These are phyloP conservation scores for Diaperis boleti DNA, from an alignment of 2,888 invertebrate genomes.

Conservation along the genomic window DNA sequence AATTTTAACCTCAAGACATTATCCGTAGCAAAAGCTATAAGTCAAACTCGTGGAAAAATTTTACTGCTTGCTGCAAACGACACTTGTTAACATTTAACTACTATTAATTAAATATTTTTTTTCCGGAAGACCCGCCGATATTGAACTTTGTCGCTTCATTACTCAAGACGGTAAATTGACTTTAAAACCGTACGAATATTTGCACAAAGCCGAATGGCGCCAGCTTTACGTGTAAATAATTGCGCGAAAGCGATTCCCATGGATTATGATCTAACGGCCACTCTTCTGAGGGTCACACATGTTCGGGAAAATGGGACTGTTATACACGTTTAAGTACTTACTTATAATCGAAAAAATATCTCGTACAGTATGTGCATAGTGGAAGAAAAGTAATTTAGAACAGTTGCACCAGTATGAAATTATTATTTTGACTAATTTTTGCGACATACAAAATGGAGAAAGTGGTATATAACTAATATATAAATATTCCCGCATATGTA, in stretches of 20 bases:
- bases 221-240: conserved; percentile 7
- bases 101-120: conserved; percentile 5
- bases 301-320: neutral
- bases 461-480: too few relatives aligned
- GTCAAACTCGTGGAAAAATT: neutral
- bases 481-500: too few relatives aligned
- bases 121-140: neutral
- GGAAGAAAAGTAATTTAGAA: too few relatives aligned
- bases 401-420: too few relatives aligned
- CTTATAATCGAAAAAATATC: too few relatives aligned
- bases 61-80: neutral
- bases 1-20: neutral
- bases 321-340: too few relatives aligned
- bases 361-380: too few relatives aligned
- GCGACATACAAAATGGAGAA: too few relatives aligned
- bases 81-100: conserved; percentile 6
- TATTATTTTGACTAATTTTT: too few relatives aligned
- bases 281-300: neutral
- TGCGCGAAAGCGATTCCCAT: neutral
- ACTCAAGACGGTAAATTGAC: neutral
- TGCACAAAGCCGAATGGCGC: conserved; percentile 1
- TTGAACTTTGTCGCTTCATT: conserved; percentile 6
- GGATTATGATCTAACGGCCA: neutral
- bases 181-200: conserved; percentile 3
- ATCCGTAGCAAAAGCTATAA: neutral